Base-by-base conservation (phyloP, 1,140 invertebrate genomes). In the Sitophilus oryzae region DNA sequence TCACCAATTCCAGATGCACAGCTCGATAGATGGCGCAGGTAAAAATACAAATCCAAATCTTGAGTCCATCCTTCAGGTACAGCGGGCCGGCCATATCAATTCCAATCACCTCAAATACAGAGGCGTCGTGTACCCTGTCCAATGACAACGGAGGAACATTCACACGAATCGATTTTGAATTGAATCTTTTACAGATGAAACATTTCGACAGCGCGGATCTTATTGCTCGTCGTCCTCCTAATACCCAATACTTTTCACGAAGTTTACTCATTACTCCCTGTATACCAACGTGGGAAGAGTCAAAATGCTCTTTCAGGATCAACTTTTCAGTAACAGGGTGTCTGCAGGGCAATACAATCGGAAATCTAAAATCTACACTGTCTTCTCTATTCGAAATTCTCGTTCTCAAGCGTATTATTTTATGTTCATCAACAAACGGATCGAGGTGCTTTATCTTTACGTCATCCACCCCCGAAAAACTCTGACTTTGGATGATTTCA, bases 21-120 rank as follows among this genome's bases (percentile, higher is more conserved):
- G 68, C 70, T 35, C 67, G 40, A 48, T 65, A 68, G 6, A 67
- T 46, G 5, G 51, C 58, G 36, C 51, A 60, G 4, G 53, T 66
- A 36, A 73, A 73, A 6, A 73, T n/a, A 35, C 62, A 61, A 25
- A 70, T n/a, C n/a, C n/a, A n/a, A n/a, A n/a, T n/a, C n/a, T n/a
- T n/a, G n/a, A n/a, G n/a, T n/a, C n/a, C n/a, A n/a, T n/a, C n/a
- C n/a, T n/a, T n/a, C n/a, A n/a, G n/a, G n/a, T n/a, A n/a, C n/a
- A n/a, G n/a, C n/a, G n/a, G n/a, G n/a, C n/a, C n/a, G n/a, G n/a
- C n/a, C n/a, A n/a, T n/a, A n/a, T n/a, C 65, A 3, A 70, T 48
- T 3, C 65, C 67, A 1, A 52, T 58, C 1, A 68, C 41, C 56
- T 69, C 60, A 52, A 71, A 69, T 1, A 60, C 52, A 10, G 10